These are phyloP conservation scores for Schlechtendalia chinensis DNA, from an alignment of 1,140 invertebrate genomes.

Conservation along the genomic window DNA sequence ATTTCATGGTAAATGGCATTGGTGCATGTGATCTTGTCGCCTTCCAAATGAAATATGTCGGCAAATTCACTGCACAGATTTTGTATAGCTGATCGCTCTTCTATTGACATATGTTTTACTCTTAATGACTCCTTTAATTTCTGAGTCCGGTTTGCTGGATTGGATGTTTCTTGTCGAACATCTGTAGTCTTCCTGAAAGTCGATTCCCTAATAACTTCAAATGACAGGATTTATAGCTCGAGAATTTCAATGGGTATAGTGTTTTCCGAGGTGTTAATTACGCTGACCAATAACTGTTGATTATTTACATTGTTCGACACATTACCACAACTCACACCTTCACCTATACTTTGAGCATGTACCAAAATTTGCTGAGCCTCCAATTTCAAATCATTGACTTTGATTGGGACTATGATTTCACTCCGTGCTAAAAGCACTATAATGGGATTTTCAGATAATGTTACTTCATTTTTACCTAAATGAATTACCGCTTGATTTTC, in stretches of 20 bases:
- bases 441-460: too few species aligned
- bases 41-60: constrained; percentile 51
- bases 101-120: constrained; percentile 49
- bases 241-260: background rate
- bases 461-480: too few species aligned
- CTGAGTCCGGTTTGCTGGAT: background rate
- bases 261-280: background rate
- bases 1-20: constrained; percentile 54
- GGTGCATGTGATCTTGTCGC: constrained; percentile 50
- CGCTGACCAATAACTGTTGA: too few species aligned
- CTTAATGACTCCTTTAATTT: constrained; percentile 1
- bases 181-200: background rate
- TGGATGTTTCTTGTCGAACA: background rate
- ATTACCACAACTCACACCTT: too few species aligned
- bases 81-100: constrained; percentile 49
- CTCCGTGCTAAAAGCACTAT: too few species aligned
- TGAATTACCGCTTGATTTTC: too few species aligned
- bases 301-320: too few species aligned
- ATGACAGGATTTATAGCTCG: background rate
- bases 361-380: too few species aligned
- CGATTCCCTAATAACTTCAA: background rate
- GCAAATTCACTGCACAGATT: constrained; percentile 27
- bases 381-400: too few species aligned
- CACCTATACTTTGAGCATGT: too few species aligned
- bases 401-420: too few species aligned